A percentile compares a stretch with the other conserved stretches of the same genome.
Evolutionary conservation across 2,888 invertebrate genomes (phyloP).

Genomic region (Ormyrus pomaceus): DNA sequence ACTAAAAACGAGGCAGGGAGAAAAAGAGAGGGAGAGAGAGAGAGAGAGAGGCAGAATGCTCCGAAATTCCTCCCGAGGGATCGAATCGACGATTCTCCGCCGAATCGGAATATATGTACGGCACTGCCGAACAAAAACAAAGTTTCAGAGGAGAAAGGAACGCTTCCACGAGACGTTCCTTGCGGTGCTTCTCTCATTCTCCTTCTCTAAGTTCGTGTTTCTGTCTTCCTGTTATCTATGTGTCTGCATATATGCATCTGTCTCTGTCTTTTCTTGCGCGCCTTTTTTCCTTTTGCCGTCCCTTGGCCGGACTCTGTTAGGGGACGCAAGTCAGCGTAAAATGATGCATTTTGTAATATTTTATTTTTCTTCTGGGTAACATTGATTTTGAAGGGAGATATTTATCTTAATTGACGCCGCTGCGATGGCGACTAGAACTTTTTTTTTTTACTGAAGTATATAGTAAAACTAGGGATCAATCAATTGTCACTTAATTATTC

Average conservation of each 20-base stretch:
- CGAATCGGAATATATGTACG: constrained; percentile 10
- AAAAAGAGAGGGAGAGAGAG: too few relatives aligned
- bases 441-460: too few relatives aligned
- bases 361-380: constrained; percentile 10
- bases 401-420: constrained; percentile 15
- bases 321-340: constrained; percentile 40
- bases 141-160: not conserved
- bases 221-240: constrained; percentile 44
- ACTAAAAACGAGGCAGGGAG: constrained; percentile 8
- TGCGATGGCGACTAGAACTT: too few relatives aligned
- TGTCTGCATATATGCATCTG: constrained; percentile 20
- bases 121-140: constrained; percentile 7
- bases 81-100: not conserved
- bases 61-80: not conserved
- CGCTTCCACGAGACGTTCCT: constrained; percentile 11
- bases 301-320: constrained; percentile 1
- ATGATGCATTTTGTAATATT: constrained; percentile 31
- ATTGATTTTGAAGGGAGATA: not conserved
- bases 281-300: not conserved
- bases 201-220: constrained; percentile 3
- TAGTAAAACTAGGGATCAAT: too few relatives aligned
- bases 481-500: too few relatives aligned
- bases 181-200: constrained; percentile 1
- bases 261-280: constrained; percentile 28
- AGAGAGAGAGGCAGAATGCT: not conserved